Evolutionary conservation across 1,140 invertebrate species (phyloP).

Genomic region (Vanessa tameamea): DNA sequence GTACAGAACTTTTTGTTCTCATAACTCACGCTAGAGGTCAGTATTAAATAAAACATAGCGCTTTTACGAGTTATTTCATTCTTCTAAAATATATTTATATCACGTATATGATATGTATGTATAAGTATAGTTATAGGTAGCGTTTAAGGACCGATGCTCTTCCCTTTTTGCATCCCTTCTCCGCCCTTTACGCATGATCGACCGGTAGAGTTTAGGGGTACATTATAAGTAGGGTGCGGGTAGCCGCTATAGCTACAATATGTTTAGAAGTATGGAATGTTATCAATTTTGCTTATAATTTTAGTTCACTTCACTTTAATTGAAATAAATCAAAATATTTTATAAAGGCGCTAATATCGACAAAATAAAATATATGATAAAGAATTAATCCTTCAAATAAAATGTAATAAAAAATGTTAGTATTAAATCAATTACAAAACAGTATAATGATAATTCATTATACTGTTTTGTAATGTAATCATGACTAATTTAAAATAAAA

Average conservation of each 20-base stretch:
- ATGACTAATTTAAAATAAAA: too few relatives aligned
- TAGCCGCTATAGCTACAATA: slow-evolving; percentile 35
- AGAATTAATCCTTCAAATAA: too few relatives aligned
- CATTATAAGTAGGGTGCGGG: slow-evolving; percentile 67
- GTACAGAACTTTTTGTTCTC: slow-evolving; percentile 76
- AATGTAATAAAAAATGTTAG: too few relatives aligned
- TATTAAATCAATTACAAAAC: too few relatives aligned
- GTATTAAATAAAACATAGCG: slow-evolving; percentile 52
- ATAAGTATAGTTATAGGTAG: slow-evolving; percentile 31
- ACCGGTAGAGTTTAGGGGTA: slow-evolving; percentile 76
- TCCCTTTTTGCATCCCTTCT: slow-evolving; percentile 77
- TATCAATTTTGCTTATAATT: background rate
- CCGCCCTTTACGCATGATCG: slow-evolving; percentile 80
- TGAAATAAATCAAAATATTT: too few relatives aligned
- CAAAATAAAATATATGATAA: too few relatives aligned
- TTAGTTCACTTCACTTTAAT: background rate
- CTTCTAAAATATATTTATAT: slow-evolving; percentile 13
- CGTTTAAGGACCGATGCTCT: slow-evolving; percentile 71
- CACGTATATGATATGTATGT: slow-evolving; percentile 5
- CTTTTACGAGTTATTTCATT: slow-evolving; percentile 23
- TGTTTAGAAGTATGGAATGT: slow-evolving; percentile 14
- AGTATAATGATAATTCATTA: too few relatives aligned
- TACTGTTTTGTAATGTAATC: too few relatives aligned
- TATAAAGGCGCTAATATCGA: too few relatives aligned
- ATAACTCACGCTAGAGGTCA: slow-evolving; percentile 79